Base-by-base conservation (phyloP, 2,888 invertebrate species). In the Leptogaster cylindrica region DNA sequence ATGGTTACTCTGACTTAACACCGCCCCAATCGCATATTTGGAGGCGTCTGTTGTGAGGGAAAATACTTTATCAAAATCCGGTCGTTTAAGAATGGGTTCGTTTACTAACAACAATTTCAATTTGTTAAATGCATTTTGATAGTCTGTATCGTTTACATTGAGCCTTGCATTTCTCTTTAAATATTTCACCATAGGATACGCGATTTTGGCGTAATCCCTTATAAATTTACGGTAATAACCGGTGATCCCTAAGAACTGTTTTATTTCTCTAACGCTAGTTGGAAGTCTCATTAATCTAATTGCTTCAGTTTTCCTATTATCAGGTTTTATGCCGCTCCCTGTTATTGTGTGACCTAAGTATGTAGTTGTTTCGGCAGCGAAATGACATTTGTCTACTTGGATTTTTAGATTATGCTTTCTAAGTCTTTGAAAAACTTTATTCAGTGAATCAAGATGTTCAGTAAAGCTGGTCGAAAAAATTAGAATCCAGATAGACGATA, bases 41-140 rank as follows among this genome's bases (percentile, higher is more conserved):
- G 72, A 71, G 0, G 76, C 76, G 48, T 77, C 77, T 2, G 75
- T 76, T 5, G 75, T 75, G 20, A 77, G 14, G 18, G 70, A 63
- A 61, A 77, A 77, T n/a, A 70, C 66, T 69, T 75, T 70, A 0
- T 67, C 61, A 52, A 79, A 79, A 61, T 78, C 77, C 2, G 77
- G 77, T 50, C 77, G 79, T 67, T 75, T 72, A 12, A 81, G 66
- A 5, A 79, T 72, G 0, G 78, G 77, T 31, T 73, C 72, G 33
- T 75, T 14, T 16, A 55, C 55, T 8, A 70, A 31, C n/a, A 52
- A n/a, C 14, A 41, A 14, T 65, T 70, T 71, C 14, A 52, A 55
- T 16, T 44, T 51, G 20, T 70, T 39, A 50, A 70, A 70, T 10
- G 65, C 39, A 2, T 58, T 28, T 4, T n/a, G 36, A 16, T 31